Evolutionary conservation across 1,140 invertebrate species (phyloP).

Genomic region (Littorina saxatilis): DNA sequence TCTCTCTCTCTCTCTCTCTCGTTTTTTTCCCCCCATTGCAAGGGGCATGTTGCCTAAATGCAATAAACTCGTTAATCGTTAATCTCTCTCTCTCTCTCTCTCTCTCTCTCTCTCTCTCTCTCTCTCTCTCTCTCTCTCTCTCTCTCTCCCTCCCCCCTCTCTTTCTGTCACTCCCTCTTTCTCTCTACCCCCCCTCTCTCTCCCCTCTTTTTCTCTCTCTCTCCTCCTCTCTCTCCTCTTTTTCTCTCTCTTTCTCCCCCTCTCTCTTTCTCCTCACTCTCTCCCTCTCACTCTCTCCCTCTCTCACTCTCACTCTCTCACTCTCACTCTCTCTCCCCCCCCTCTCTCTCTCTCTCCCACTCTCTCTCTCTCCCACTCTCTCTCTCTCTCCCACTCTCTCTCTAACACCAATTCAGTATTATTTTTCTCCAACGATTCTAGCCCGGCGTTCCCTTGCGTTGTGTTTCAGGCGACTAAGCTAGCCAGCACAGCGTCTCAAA

Average conservation of each 20-base stretch:
- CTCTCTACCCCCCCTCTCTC: neutral
- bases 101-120: conserved; percentile 17
- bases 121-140: neutral
- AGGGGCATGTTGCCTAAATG: too few relatives aligned
- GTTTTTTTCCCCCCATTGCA: too few relatives aligned
- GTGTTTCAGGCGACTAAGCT: conserved; percentile 63
- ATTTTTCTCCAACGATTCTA: too few relatives aligned
- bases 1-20: conserved; percentile 22
- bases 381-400: too few relatives aligned
- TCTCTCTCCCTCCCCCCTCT: neutral
- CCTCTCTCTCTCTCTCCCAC: too few relatives aligned
- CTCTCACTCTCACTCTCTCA: too few relatives aligned
- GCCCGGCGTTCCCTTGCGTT: neutral
- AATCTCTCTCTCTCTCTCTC: too few relatives aligned
- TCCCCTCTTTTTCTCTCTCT: neutral
- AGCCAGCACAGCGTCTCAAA: conserved; percentile 62
- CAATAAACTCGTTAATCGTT: too few relatives aligned
- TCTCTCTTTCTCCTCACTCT: conserved; percentile 23
- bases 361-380: too few relatives aligned
- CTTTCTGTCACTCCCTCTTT: neutral
- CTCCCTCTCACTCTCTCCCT: too few relatives aligned
- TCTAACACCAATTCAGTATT: too few relatives aligned
- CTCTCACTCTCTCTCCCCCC: neutral
- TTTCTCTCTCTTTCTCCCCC: neutral
- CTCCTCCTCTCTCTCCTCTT: neutral